These are phyloP conservation scores for Drosophila incognita DNA, from an alignment of 2,888 invertebrate genomes.

Conservation along the genomic window DNA sequence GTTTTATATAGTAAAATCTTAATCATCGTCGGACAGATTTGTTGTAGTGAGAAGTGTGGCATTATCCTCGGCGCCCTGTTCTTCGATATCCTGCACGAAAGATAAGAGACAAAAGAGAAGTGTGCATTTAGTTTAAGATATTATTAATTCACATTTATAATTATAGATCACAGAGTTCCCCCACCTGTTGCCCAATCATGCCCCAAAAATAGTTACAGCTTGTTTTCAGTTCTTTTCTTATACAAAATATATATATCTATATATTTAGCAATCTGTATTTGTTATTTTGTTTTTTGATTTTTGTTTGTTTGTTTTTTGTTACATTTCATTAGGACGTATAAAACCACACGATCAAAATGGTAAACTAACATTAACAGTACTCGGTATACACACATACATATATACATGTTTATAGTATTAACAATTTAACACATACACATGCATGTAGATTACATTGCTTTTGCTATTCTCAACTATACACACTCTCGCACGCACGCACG, in stretches of 20 bases:
- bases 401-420: neutral
- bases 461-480: slow-evolving; percentile 30
- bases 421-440: slow-evolving; percentile 5
- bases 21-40: slow-evolving; percentile 84
- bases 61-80: slow-evolving; percentile 83
- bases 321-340: slow-evolving; percentile 61
- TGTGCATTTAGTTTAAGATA: neutral
- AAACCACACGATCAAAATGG: slow-evolving; percentile 56
- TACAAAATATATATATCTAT: slow-evolving; percentile 65
- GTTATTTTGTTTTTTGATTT: slow-evolving; percentile 1
- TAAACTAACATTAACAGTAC: slow-evolving; percentile 53
- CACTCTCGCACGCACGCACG: neutral
- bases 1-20: slow-evolving; percentile 36
- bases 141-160: neutral
- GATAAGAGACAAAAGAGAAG: slow-evolving; percentile 5
- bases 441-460: slow-evolving; percentile 21
- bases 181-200: slow-evolving; percentile 3
- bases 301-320: slow-evolving; percentile 29
- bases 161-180: neutral
- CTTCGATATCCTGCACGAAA: slow-evolving; percentile 79
- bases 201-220: slow-evolving; percentile 18
- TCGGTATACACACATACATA: slow-evolving; percentile 1
- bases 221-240: slow-evolving; percentile 42
- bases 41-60: slow-evolving; percentile 82
- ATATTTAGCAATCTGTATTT: slow-evolving; percentile 49